Base-by-base conservation (phyloP, 2,888 invertebrate genomes). In the Anarsia innoxiella region DNA sequence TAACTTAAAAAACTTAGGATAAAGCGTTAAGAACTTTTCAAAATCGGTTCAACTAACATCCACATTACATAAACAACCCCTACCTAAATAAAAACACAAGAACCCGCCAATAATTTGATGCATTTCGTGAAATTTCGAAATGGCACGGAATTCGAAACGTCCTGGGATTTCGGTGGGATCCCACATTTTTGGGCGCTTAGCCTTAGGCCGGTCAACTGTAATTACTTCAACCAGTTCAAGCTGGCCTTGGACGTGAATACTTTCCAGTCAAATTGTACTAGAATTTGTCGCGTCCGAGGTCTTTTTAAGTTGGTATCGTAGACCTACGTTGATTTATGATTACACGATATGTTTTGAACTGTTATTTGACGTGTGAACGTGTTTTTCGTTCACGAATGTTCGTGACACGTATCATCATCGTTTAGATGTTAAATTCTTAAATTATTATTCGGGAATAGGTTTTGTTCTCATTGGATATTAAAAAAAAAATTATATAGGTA, bases 191-290 rank as follows among this genome's bases (percentile, higher is more conserved):
- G 31, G 15, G 13, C 19, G 19, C 19, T 49, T 46, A 46, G 56
- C 55, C 50, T 55, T 51, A 42, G 45, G 48, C 45, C 37, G 35
- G 39, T 40, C 11, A 51, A 56, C 52, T 54, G n/a, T 25, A 9
- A 25, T n/a, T 19, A 19, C 6, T 19, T 2, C n/a, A n/a, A n/a
- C 25, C 5, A 25, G n/a, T 25, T 25, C n/a, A 25, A 4, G n/a
- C 4, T 9, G 25, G 2, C n/a, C 25, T n/a, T 25, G 4, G 5
- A 25, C 3, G 3, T 25, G 3, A n/a, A 25, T 4, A n/a, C n/a
- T 4, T 25, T n/a, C 8, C 3, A 3, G 5, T 4, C 5, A 4
- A 25, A 25, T 4, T 25, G 25, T 25, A 9, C 5, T 3, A 25
- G n/a, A 5, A 5, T 3, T 3, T 5, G 5, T 25, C 3, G 4